Evolutionary conservation across 2,888 invertebrate genomes (phyloP), one percentile per base, ranked within the genome.

Genomic region (Scelioninae gen. 1): DNA sequence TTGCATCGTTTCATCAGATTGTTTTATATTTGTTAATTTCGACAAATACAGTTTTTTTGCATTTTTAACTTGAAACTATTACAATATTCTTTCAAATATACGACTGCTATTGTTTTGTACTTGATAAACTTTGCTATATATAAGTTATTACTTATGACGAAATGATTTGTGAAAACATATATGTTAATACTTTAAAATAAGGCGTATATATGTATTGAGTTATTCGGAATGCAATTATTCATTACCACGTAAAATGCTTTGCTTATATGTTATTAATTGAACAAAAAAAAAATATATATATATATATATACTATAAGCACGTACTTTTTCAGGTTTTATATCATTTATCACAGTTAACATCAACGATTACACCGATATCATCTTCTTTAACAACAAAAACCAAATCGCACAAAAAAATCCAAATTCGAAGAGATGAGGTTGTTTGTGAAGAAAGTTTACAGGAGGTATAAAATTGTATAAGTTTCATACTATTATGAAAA

Each of bases 341-440:
- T 86, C 91, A 92, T 80, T 87, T 92, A 83, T 89, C 90, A 40
- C 92, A 92, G 74, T 82, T 92, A 55, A 89, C 91, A 74, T 89
- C 90, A 55, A 86, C 89, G 23, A 87, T 91, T 71, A 89, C 88
- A 56, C 89, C 91, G 60, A 88, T 88, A 85, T 88, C 90, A 11
- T 82, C 87, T 15, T 86, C 87, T 7, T 87, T 90, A 72, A 84
- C 86, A 13, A 83, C 85, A 3, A 88, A 89, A 86, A 82, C 76
- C 29, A 90, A 90, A 63, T 84, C 79, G 58, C 86, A 82, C 32
- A 88, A 88, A 83, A 86, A 87, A 49, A 75, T 82, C 40, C 43
- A 58, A 71, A 84, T 55, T 56, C 85, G 85, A 43, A 75, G 75
- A 47, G 68, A 79, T 58, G 88, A 90, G 32, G 84, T 89, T 58